These are phyloP conservation scores for Willowsia nigromaculata DNA, from an alignment of 2,888 invertebrate genomes.

Conservation along the genomic window DNA sequence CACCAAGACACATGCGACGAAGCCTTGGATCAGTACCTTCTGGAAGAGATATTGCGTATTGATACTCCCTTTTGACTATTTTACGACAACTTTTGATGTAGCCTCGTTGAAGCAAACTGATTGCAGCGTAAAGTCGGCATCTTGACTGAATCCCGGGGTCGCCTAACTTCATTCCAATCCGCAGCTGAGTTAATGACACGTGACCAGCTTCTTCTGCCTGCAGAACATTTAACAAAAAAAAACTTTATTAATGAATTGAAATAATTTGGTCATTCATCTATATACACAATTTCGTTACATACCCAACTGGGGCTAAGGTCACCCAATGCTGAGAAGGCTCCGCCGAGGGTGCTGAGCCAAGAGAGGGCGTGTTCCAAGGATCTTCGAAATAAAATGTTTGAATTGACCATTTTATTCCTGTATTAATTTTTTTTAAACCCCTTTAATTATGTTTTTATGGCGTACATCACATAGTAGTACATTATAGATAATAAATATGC, in stretches of 20 bases:
- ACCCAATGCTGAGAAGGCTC: conserved; percentile 96
- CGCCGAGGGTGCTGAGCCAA: conserved; percentile 97
- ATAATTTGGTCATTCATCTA: too few species aligned
- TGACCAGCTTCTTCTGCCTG: conserved; percentile 93
- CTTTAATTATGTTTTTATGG: too few species aligned
- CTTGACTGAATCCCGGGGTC: conserved; percentile 90
- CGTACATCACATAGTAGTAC: too few species aligned
- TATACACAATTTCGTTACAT: conserved; percentile 81
- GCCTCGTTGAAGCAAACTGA: conserved; percentile 92
- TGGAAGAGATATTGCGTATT: conserved; percentile 80
- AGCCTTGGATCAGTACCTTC: conserved; percentile 84
- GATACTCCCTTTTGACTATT: conserved; percentile 80
- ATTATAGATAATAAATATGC: too few species aligned
- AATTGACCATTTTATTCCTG: conserved; percentile 71
- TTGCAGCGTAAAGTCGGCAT: conserved; percentile 91
- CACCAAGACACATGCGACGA: conserved; percentile 90
- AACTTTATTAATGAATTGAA: not conserved
- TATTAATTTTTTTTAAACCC: too few species aligned
- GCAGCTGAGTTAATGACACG: conserved; percentile 91
- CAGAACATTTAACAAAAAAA: conserved; percentile 58
- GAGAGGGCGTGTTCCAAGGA: conserved; percentile 93
- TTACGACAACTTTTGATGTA: conserved; percentile 84
- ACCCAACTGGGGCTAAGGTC: conserved; percentile 91
- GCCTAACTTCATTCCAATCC: conserved; percentile 88
- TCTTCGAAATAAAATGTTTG: conserved; percentile 62